Base-by-base conservation (phyloP, 2,113 vertebrate genomes). In the Neotoma lepida region DNA sequence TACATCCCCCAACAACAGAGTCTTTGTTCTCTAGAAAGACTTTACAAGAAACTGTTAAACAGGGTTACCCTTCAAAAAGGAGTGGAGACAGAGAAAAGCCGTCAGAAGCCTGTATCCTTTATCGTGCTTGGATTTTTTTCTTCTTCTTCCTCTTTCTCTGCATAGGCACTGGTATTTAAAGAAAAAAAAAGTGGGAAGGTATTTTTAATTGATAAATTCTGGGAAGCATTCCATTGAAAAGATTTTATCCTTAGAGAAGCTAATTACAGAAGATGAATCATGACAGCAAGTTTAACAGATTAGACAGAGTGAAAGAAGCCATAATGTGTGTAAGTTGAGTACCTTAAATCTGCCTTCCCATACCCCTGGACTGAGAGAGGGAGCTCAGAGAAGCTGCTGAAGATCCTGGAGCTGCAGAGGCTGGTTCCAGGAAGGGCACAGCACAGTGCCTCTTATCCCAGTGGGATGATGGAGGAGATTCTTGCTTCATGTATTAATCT, bases 161-260 rank as follows among this genome's bases (percentile, higher is more conserved):
- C 4, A 20, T 46, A 78, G 56, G 39, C 4, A 56, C 39, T 94
- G 51, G 7, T 81, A 66, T 84, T 92, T 92, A 86, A 81, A 89
- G 41, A 41, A 41, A 66, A 82, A 51, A 54, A 88, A 85, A 46
- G 56, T 82, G 12, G 26, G 10, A 78, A 88, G n/a, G n/a, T 77
- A 64, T 70, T 94, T 96, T 74, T 44, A 96, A 84, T 78, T 49
- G 56, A 46, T 90, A 33, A 88, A 76, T 93, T 93, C 85, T 91
- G 92, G 76, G 70, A 49, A 77, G 68, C 10, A 58, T 51, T 68
- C 61, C 7, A 54, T 88, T 90, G 92, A 14, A 89, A 93, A 84
- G 63, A 9, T 71, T 95, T 96, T 88, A 54, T 82, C 51, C 64
- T 85, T 94, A 78, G 86, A 86, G 39, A 93, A 78, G 39, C 35